Conservation (phyloP, 2,888 invertebrate genomes). For the Craniophora ligustri region DNA sequence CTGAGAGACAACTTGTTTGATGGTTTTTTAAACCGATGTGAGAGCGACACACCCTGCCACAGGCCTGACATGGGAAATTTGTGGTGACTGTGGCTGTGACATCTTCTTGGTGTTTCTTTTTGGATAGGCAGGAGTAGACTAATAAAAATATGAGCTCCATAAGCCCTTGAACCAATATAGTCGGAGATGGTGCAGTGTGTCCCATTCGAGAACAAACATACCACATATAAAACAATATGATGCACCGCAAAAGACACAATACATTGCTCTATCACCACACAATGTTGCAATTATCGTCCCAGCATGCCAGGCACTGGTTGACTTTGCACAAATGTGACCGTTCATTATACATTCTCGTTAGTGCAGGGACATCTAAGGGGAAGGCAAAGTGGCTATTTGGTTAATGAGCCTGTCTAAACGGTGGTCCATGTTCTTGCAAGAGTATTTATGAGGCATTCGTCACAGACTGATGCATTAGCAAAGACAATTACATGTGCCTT, state of each 20-base stretch:
- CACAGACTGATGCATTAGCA: slow-evolving; percentile 8
- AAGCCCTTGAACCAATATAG: too few species aligned
- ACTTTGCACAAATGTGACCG: slow-evolving; percentile 8
- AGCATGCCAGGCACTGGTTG: slow-evolving; percentile 14
- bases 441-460: slow-evolving; percentile 14
- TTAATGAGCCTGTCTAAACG: slow-evolving; percentile 28
- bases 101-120: too few species aligned
- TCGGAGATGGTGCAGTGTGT: too few species aligned
- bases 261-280: slow-evolving; percentile 18
- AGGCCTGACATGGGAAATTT: too few species aligned
- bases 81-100: too few species aligned
- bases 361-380: slow-evolving; percentile 21
- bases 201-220: too few species aligned
- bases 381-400: slow-evolving; percentile 4
- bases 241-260: neutral
- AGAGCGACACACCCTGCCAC: too few species aligned
- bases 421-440: slow-evolving; percentile 5
- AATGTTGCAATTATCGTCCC: slow-evolving; percentile 31
- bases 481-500: neutral
- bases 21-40: too few species aligned
- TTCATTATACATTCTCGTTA: slow-evolving; percentile 26
- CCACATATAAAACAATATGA: neutral
- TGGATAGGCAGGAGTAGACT: too few species aligned
- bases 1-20: too few species aligned
- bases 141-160: too few species aligned